These are phyloP conservation scores for Tridacna crocea DNA, from an alignment of 2,888 invertebrate species.

Conservation along the genomic window DNA sequence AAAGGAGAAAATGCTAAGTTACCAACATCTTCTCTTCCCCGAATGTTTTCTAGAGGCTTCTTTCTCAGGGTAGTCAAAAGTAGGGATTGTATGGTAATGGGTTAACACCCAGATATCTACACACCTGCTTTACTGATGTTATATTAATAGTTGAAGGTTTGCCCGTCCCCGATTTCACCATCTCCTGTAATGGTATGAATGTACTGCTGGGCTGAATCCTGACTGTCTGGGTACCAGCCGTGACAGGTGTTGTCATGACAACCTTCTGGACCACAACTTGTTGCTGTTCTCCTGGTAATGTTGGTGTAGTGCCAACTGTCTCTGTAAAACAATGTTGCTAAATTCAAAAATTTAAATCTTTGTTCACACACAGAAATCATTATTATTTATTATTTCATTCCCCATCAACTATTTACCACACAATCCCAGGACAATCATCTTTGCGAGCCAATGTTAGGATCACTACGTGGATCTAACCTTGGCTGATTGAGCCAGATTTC, in stretches of 20 bases:
- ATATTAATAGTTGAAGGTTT: slow-evolving; percentile 65
- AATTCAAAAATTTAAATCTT: neutral
- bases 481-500: too few species aligned
- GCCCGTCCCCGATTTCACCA: slow-evolving; percentile 51
- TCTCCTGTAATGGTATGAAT: slow-evolving; percentile 68
- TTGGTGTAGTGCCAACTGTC: slow-evolving; percentile 7
- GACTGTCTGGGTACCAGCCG: slow-evolving; percentile 52
- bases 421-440: too few species aligned
- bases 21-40: too few species aligned
- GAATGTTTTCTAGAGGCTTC: too few species aligned
- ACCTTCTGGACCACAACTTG: slow-evolving; percentile 47
- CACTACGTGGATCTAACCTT: too few species aligned
- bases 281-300: slow-evolving; percentile 19
- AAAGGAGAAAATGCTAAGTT: too few species aligned
- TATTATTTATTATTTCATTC: neutral
- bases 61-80: too few species aligned
- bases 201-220: slow-evolving; percentile 63
- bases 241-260: slow-evolving; percentile 46
- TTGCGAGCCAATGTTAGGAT: too few species aligned
- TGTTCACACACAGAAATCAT: neutral
- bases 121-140: slow-evolving; percentile 39
- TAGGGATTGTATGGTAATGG: too few species aligned
- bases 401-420: neutral
- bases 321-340: slow-evolving; percentile 1
- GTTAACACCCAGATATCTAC: neutral